Evolutionary conservation across 2,888 invertebrate genomes (phyloP).

Genomic region (Sarcophaga subvicina): DNA sequence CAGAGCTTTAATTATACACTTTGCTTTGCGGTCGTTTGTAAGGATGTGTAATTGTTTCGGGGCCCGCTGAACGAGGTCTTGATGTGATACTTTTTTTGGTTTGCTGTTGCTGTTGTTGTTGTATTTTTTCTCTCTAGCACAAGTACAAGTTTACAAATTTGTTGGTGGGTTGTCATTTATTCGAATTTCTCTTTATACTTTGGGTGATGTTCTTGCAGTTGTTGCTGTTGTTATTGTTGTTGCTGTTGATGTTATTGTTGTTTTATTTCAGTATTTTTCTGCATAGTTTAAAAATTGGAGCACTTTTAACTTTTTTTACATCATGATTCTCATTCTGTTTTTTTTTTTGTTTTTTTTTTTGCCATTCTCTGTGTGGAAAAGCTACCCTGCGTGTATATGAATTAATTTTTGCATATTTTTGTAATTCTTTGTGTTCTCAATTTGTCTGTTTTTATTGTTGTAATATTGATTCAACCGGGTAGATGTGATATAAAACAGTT

Average conservation of each 20-base stretch:
- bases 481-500: too few relatives aligned
- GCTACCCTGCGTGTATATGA: conserved; percentile 45
- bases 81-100: background rate
- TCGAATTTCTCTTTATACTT: background rate
- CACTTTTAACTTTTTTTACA: conserved; percentile 52
- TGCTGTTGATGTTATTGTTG: background rate
- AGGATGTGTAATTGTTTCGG: background rate
- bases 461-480: background rate
- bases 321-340: background rate
- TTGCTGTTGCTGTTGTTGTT: too few relatives aligned
- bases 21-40: conserved; percentile 11
- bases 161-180: background rate
- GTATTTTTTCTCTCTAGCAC: background rate
- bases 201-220: too few relatives aligned
- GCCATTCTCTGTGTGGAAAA: background rate
- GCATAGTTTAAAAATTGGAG: conserved; percentile 55
- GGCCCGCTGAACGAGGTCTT: conserved; percentile 16
- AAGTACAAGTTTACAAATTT: conserved; percentile 27
- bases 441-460: background rate
- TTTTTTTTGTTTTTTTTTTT: background rate
- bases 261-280: conserved; percentile 9
- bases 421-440: conserved; percentile 12
- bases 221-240: too few relatives aligned
- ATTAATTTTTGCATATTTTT: conserved; percentile 53
- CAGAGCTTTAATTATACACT: conserved; percentile 40